Conservation (phyloP, 2,113 vertebrate genomes). For the Proterorhinus semilunaris region DNA sequence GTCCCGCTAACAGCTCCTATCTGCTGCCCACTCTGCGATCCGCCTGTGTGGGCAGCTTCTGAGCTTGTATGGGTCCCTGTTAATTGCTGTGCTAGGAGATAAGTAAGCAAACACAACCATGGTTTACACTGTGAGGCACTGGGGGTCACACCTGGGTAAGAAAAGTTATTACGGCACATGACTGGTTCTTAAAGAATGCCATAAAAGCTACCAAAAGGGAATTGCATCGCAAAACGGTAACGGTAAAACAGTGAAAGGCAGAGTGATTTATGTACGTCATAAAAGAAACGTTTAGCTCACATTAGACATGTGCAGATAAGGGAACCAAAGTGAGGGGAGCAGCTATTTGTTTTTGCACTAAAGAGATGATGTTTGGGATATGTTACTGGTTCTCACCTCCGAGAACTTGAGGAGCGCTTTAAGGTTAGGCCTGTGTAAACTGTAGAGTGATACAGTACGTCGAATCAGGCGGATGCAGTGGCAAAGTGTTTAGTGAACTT, state of each 20-base stretch:
- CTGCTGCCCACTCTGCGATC: slow-evolving; percentile 34
- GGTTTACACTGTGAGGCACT: not conserved
- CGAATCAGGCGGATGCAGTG: too few species aligned
- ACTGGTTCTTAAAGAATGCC: slow-evolving; percentile 16
- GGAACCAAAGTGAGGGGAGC: not conserved
- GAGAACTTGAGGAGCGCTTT: too few species aligned
- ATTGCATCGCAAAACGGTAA: slow-evolving; percentile 22
- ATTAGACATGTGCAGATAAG: not conserved
- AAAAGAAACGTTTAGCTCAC: slow-evolving; percentile 6
- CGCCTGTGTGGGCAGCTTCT: slow-evolving; percentile 24
- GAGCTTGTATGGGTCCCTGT: slow-evolving; percentile 19
- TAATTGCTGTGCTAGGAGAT: slow-evolving; percentile 35
- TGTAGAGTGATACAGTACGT: too few species aligned
- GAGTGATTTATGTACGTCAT: slow-evolving; percentile 40
- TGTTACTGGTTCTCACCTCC: too few species aligned
- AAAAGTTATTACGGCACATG: slow-evolving; percentile 13
- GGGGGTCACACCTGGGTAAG: slow-evolving; percentile 4
- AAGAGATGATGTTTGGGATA: not conserved
- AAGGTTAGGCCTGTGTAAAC: too few species aligned
- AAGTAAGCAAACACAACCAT: slow-evolving; percentile 21
- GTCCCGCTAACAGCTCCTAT: slow-evolving; percentile 57
- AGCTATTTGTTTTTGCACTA: not conserved
- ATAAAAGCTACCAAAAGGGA: slow-evolving; percentile 19
- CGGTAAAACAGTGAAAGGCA: not conserved
- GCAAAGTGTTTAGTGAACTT: too few species aligned